Evolutionary conservation across 2,888 invertebrate genomes (phyloP).

Genomic region (Stenoptilia bipunctidactyla): DNA sequence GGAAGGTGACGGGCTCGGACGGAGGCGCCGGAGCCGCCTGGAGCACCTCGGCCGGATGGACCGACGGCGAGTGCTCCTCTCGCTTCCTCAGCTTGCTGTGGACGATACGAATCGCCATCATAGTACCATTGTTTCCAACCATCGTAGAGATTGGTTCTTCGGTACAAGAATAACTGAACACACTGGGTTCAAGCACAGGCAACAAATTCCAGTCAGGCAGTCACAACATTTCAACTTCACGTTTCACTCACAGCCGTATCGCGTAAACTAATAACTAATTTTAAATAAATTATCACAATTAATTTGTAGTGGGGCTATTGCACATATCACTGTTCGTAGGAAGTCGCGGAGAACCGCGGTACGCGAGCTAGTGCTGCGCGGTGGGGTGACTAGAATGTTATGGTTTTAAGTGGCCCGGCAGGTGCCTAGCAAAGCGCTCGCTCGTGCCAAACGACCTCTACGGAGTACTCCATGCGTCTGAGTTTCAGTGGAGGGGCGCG

Average conservation of each 20-base stretch:
- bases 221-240: conserved; percentile 63
- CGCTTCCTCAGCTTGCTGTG: conserved; percentile 91
- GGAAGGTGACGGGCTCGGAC: conserved; percentile 73
- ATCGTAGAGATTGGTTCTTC: conserved; percentile 70
- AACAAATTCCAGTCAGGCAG: conserved; percentile 65
- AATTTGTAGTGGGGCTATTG: conserved; percentile 64
- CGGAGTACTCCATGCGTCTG: conserved; percentile 73
- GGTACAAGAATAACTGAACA: conserved; percentile 58
- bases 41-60: conserved; percentile 77
- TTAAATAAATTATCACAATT: conserved; percentile 69
- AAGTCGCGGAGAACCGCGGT: conserved; percentile 66
- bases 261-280: conserved; percentile 61
- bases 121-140: conserved; percentile 89
- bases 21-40: conserved; percentile 63
- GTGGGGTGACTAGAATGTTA: conserved; percentile 66
- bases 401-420: conserved; percentile 65
- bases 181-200: conserved; percentile 64
- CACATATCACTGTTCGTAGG: conserved; percentile 70
- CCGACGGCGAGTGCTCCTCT: conserved; percentile 81
- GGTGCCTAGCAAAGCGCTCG: conserved; percentile 73
- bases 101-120: conserved; percentile 91
- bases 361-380: conserved; percentile 64
- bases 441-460: conserved; percentile 74
- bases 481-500: conserved; percentile 64
- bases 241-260: conserved; percentile 67